A percentile compares a stretch with the other conserved stretches of the same genome.
phyloP scores from a whole-genome alignment of 1,140 invertebrate genomes.

The Heliconius hermathena region DNA sequence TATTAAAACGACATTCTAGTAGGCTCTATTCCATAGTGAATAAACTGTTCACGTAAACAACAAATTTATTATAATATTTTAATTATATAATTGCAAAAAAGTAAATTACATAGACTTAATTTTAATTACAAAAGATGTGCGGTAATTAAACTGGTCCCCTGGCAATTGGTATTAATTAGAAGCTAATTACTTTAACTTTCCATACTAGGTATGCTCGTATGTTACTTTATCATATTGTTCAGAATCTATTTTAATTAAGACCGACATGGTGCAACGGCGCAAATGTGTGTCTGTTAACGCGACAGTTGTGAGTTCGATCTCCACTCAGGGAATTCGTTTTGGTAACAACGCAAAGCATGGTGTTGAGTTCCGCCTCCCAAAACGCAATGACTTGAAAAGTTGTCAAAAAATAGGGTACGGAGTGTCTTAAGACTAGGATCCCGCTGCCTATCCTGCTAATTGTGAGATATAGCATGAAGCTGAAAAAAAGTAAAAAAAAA shows the following conservation, averaged over 20 bases:
- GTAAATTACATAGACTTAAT: slow-evolving; percentile 10
- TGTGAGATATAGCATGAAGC: background rate
- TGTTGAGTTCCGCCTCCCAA: background rate
- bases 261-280: no score
- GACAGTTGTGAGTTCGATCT: background rate
- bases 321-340: background rate
- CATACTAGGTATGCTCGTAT: slow-evolving; percentile 1
- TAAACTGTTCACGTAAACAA: background rate
- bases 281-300: no score
- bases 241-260: background rate
- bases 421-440: background rate
- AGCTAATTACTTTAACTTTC: slow-evolving; percentile 42
- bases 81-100: slow-evolving; percentile 1
- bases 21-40: background rate
- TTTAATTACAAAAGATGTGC: slow-evolving; percentile 23
- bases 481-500: background rate
- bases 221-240: background rate
- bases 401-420: background rate
- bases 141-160: slow-evolving; percentile 32
- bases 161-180: slow-evolving; percentile 44
- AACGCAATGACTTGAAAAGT: background rate
- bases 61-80: background rate
- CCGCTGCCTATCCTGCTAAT: background rate
- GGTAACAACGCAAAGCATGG: background rate
- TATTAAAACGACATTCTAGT: background rate